A percentile compares a stretch with the other conserved stretches of the same genome.
phyloP scores from a whole-genome alignment of 1,140 invertebrate genomes.

The Coelopa frigida region DNA sequence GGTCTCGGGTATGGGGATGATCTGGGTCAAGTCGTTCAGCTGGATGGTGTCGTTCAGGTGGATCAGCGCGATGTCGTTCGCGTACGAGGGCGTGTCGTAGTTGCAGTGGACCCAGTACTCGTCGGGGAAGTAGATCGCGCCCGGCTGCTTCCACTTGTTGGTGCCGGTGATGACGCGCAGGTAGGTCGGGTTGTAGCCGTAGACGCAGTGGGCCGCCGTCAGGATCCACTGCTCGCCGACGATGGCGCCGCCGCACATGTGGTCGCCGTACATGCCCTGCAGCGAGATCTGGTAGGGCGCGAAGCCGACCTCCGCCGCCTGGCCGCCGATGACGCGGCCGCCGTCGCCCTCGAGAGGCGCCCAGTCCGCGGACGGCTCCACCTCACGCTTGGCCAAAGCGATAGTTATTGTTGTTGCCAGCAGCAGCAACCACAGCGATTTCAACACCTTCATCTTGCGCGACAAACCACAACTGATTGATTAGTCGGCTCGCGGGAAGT shows the following conservation, averaged over 20 bases:
- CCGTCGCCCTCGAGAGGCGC: background rate
- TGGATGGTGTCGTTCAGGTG: slow-evolving; percentile 36
- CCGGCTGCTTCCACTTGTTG: slow-evolving; percentile 19
- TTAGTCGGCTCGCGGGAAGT: no score
- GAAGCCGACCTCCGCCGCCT: slow-evolving; percentile 31
- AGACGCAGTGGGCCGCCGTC: slow-evolving; percentile 43
- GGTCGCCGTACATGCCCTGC: slow-evolving; percentile 18
- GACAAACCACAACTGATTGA: background rate
- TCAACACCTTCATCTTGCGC: background rate
- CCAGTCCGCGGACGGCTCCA: background rate
- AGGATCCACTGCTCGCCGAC: slow-evolving; percentile 34
- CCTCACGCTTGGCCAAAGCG: background rate
- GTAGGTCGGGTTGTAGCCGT: slow-evolving; percentile 4
- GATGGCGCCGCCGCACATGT: slow-evolving; percentile 44
- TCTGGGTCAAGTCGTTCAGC: slow-evolving; percentile 43
- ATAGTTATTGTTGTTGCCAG: background rate
- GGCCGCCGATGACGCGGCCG: slow-evolving; percentile 39
- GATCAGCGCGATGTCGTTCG: slow-evolving; percentile 49
- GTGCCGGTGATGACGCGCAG: slow-evolving; percentile 24
- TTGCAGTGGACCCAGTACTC: slow-evolving; percentile 23
- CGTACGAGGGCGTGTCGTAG: slow-evolving; percentile 24
- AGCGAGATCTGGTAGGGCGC: slow-evolving; percentile 43
- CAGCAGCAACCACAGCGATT: background rate
- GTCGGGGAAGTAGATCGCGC: slow-evolving; percentile 10
- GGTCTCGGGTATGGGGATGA: slow-evolving; percentile 20